phyloP scores from a whole-genome alignment of 1,140 invertebrate genomes.

The Drosophila lacertosa region DNA sequence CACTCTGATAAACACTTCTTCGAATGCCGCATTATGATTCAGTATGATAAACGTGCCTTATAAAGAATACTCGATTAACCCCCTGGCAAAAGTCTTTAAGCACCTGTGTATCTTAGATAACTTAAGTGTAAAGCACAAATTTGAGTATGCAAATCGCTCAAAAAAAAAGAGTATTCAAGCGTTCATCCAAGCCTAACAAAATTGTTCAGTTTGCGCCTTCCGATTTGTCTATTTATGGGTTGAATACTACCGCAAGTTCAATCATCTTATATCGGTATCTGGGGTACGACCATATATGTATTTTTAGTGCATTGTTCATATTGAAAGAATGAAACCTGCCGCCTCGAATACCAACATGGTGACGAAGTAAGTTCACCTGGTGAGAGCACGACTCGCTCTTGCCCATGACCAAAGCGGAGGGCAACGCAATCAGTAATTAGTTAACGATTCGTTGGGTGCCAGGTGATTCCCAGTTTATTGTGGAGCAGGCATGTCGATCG shows the following conservation, averaged over 20 bases:
- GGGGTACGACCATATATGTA: conserved; percentile 27
- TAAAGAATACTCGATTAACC: not conserved
- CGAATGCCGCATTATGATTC: conserved; percentile 8
- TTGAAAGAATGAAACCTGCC: conserved; percentile 33
- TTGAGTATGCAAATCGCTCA: too few relatives aligned
- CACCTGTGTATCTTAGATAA: too few relatives aligned
- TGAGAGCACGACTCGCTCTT: not conserved
- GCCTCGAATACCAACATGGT: conserved; percentile 57
- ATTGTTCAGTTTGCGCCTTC: not conserved
- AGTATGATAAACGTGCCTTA: not conserved
- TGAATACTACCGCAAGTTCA: conserved; percentile 35
- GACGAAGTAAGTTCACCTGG: conserved; percentile 35
- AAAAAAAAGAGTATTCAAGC: not conserved
- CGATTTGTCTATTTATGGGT: not conserved
- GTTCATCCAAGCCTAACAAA: not conserved
- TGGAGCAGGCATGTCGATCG: conserved; percentile 14
- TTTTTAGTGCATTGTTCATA: conserved; percentile 40
- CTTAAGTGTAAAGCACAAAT: too few relatives aligned
- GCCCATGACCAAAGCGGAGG: conserved; percentile 14
- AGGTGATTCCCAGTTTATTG: conserved; percentile 56
- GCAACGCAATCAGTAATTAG: conserved; percentile 44
- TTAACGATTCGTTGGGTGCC: conserved; percentile 17
- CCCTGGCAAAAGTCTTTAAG: too few relatives aligned
- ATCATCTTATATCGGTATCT: conserved; percentile 29
- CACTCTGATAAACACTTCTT: not conserved